phyloP scores from a whole-genome alignment of 2,888 invertebrate species.

The Anthophora plumipes region DNA sequence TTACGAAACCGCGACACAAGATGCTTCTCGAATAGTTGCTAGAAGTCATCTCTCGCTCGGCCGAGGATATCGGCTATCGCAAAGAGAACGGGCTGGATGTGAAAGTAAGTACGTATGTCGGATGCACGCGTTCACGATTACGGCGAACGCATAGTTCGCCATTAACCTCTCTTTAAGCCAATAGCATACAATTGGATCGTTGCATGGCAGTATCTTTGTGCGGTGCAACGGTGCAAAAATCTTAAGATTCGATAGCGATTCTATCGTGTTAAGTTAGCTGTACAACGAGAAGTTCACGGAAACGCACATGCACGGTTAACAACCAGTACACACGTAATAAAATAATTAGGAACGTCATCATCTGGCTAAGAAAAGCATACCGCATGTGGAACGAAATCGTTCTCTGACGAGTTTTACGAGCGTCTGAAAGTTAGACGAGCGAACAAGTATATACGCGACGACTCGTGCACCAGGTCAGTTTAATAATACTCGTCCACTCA shows the following conservation, averaged over 20 bases:
- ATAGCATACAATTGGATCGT: slow-evolving; percentile 75
- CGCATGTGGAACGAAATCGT: slow-evolving; percentile 15
- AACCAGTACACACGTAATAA: too few relatives aligned
- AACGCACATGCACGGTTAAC: too few relatives aligned
- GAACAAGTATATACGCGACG: neutral
- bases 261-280: too few relatives aligned
- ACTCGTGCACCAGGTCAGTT: slow-evolving; percentile 57
- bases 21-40: slow-evolving; percentile 22
- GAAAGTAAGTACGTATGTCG: slow-evolving; percentile 63
- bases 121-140: slow-evolving; percentile 69
- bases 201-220: slow-evolving; percentile 56
- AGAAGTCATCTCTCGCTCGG: slow-evolving; percentile 31
- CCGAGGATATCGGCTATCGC: slow-evolving; percentile 57
- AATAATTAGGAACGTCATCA: slow-evolving; percentile 48
- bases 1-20: neutral
- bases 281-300: slow-evolving; percentile 13
- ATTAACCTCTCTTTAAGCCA: slow-evolving; percentile 78
- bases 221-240: slow-evolving; percentile 37
- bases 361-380: too few relatives aligned
- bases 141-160: slow-evolving; percentile 73
- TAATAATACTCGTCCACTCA: slow-evolving; percentile 54
- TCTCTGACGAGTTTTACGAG: slow-evolving; percentile 29
- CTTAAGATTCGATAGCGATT: slow-evolving; percentile 31
- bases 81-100: slow-evolving; percentile 58
- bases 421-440: slow-evolving; percentile 21